Evolutionary conservation across 2,888 invertebrate species (phyloP).

Genomic region (Drosophila histrio): DNA sequence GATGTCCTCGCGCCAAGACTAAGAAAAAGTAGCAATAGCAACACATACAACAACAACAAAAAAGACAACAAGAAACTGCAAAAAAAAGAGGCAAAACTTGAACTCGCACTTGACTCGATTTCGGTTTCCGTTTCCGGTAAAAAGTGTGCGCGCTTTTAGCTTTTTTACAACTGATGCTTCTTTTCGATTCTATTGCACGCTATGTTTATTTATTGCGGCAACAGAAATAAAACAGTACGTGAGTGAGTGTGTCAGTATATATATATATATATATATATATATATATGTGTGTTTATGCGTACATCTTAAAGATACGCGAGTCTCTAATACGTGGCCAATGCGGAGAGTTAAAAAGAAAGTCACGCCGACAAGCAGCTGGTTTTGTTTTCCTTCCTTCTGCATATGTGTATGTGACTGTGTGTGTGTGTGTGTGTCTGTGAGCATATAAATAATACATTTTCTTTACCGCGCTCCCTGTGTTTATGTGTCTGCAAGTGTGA

Average conservation of each 20-base stretch:
- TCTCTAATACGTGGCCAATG: conserved; percentile 41
- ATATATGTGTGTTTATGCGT: conserved; percentile 30
- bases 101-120: conserved; percentile 66
- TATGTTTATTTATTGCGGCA: conserved; percentile 69
- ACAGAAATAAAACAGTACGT: conserved; percentile 20
- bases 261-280: conserved; percentile 33
- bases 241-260: conserved; percentile 26
- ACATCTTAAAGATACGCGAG: conserved; percentile 69
- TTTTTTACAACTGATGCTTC: conserved; percentile 49
- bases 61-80: conserved; percentile 12
- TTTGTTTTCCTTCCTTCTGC: conserved; percentile 60
- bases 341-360: conserved; percentile 55
- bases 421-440: conserved; percentile 22
- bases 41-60: conserved; percentile 32
- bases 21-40: conserved; percentile 58
- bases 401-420: conserved; percentile 25
- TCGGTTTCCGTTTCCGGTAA: conserved; percentile 65
- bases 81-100: conserved; percentile 32
- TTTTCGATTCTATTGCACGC: conserved; percentile 43
- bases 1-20: conserved; percentile 45
- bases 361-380: conserved; percentile 59
- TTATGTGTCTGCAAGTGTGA: conserved; percentile 32
- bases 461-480: conserved; percentile 37
- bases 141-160: conserved; percentile 69
- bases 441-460: conserved; percentile 74